Percentiles rank a stretch among this genome's conserved stretches.
Evolutionary conservation across 2,113 vertebrate species (phyloP).

Genomic region (Lagopus muta): DNA sequence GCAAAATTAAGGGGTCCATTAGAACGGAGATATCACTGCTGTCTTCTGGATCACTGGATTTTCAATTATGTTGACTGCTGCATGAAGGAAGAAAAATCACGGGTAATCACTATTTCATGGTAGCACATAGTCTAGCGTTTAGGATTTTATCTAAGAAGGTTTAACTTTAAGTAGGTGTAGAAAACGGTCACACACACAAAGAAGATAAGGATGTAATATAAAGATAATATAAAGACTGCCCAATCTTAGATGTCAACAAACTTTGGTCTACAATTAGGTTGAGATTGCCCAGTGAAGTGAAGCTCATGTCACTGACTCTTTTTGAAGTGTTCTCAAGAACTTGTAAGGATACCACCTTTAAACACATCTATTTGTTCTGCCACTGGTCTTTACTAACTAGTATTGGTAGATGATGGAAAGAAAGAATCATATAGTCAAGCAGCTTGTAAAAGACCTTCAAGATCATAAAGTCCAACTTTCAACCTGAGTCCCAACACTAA

Average conservation of each 20-base stretch:
- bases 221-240: neutral
- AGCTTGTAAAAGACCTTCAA: neutral
- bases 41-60: neutral
- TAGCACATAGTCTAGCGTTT: neutral
- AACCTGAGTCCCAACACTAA: neutral
- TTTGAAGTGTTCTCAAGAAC: neutral
- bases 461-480: neutral
- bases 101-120: neutral
- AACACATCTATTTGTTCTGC: neutral
- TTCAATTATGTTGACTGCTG: neutral
- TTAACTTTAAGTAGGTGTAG: neutral
- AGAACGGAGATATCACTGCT: neutral
- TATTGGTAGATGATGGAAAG: neutral
- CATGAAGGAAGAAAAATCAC: neutral
- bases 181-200: neutral
- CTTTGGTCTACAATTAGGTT: neutral
- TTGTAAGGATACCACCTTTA: neutral
- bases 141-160: neutral
- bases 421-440: neutral
- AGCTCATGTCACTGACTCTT: fast-evolving
- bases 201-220: neutral
- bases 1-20: neutral
- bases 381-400: neutral
- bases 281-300: neutral
- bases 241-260: neutral